Conservation (phyloP, 2,888 invertebrate genomes). For the Nephrotoma guestfalica region DNA sequence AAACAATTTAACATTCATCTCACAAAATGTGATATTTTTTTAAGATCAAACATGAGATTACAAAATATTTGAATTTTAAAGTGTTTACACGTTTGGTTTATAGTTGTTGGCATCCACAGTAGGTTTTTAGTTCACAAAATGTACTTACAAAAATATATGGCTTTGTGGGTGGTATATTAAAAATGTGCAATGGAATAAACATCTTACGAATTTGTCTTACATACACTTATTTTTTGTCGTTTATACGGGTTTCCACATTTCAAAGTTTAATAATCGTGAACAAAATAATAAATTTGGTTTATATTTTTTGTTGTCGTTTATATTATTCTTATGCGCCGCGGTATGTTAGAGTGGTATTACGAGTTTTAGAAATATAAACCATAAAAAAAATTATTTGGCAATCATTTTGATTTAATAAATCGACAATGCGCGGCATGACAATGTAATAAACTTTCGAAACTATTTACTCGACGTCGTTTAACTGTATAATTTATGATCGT, state of each 20-base stretch:
- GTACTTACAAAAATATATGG: too few species aligned
- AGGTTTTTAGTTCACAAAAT: neutral
- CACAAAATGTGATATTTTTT: neutral
- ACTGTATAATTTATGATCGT: neutral
- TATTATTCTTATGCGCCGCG: neutral
- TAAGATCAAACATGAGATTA: neutral
- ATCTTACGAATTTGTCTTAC: neutral
- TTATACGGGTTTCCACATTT: neutral
- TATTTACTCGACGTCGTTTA: neutral
- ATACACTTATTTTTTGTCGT: neutral
- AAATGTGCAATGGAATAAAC: neutral
- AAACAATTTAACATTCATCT: neutral
- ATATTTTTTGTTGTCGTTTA: neutral
- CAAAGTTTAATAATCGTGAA: neutral
- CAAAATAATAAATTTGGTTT: neutral
- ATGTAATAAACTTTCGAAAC: neutral
- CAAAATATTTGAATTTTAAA: neutral
- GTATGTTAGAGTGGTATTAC: neutral
- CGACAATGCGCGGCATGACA: neutral
- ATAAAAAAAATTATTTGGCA: neutral
- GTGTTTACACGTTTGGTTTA: neutral
- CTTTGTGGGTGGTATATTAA: neutral
- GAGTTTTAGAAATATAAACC: neutral
- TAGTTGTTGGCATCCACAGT: neutral
- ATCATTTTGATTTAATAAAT: neutral